These are phyloP conservation scores for Ectemnius continuus DNA, from an alignment of 2,888 invertebrate genomes.

Conservation along the genomic window DNA sequence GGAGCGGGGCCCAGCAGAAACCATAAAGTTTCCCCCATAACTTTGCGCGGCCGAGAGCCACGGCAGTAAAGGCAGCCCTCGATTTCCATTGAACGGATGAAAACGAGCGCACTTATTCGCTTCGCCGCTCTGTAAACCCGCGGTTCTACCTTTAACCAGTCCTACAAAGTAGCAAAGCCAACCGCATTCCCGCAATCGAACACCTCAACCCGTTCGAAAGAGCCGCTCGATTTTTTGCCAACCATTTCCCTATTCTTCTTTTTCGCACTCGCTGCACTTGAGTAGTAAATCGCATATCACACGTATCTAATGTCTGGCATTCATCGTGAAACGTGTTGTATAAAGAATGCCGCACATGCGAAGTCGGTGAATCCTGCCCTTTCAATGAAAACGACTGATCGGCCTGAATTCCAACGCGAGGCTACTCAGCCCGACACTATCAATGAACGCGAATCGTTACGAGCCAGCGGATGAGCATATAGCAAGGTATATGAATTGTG, in stretches of 20 bases:
- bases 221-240: too few relatives aligned
- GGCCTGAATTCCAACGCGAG: constrained; percentile 16
- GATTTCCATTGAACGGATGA: constrained; percentile 71
- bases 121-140: constrained; percentile 46
- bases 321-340: too few relatives aligned
- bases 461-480: constrained; percentile 8
- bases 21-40: constrained; percentile 75
- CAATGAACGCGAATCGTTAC: constrained; percentile 46
- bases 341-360: not conserved
- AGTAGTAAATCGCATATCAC: too few relatives aligned
- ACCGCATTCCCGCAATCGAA: too few relatives aligned
- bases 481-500: constrained; percentile 1
- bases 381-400: constrained; percentile 27
- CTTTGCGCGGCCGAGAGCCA: constrained; percentile 60
- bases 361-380: not conserved
- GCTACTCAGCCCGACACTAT: constrained; percentile 33
- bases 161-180: not conserved
- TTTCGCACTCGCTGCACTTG: too few relatives aligned
- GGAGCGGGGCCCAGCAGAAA: constrained; percentile 33
- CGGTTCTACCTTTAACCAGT: constrained; percentile 25
- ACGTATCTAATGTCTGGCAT: too few relatives aligned
- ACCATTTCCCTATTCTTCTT: too few relatives aligned
- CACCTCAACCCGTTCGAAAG: too few relatives aligned
- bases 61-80: constrained; percentile 63
- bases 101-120: constrained; percentile 64